Base-by-base conservation (phyloP, 2,888 invertebrate species). In the Thalpophila matura region DNA sequence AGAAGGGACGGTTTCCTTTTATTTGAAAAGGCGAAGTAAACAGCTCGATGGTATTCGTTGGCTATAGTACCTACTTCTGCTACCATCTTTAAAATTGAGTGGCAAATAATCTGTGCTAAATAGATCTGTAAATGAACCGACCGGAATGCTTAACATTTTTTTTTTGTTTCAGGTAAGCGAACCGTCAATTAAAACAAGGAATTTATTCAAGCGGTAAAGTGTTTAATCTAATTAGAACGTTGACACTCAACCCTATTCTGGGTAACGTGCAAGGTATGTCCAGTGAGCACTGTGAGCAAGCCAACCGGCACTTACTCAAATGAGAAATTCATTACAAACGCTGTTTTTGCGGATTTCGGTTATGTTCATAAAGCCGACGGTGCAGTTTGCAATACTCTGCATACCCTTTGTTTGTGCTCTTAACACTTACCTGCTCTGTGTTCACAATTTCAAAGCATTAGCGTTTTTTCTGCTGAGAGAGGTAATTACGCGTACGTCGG, bases 111-210 rank as follows among this genome's bases (percentile, higher is more conserved):
- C 20, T 16, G 2, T 55, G 43, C 20, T 37, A 26, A 53, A 31
- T 1, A 31, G 26, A 14, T 20, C 1, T 1, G 4, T 24, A 16
- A 50, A 57, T 40, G 7, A 33, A 45, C 12, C 24, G 20, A 45
- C 4, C n/a, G 22, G 5, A 18, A 27, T 20, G 38, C 38, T 49
- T 29, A 61, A 20, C 4, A 42, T 63, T 38, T 45, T 63, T 66
- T 55, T 51, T 56, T 77, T 80, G 71, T 83, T 83, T 37, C 77
- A 83, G 83, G 83, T 83, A 83, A 79, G 81, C 49, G 42, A 29
- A 55, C n/a, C 31, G 31, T 33, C 33, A 64, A 31, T 16, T 56
- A 56, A 3, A 59, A 49, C 40, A 47, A 49, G 54, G 56, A 57
- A 60, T 62, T 63, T 47, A 55, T 63, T 53, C 35, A 29, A 37